phyloP scores from a whole-genome alignment of 2,113 vertebrate species.

The Polyodon spathula region DNA sequence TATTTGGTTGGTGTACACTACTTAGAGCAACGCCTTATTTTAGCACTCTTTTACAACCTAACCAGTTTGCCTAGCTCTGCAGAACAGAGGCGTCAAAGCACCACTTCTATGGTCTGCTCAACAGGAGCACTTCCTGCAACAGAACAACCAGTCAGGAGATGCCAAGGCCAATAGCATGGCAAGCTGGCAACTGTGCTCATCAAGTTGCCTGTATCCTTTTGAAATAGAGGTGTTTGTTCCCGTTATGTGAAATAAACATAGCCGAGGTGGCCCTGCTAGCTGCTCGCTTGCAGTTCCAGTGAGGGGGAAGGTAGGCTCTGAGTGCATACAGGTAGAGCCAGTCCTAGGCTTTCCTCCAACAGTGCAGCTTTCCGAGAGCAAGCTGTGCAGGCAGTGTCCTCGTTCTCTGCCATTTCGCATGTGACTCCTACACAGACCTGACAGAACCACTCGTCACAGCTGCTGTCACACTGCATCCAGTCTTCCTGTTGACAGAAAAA shows the following conservation, averaged over 20 bases:
- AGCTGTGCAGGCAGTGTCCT: conserved; percentile 94
- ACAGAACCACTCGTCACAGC: conserved; percentile 98
- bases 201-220: too few relatives aligned
- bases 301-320: conserved; percentile 30
- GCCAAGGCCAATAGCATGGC: too few relatives aligned
- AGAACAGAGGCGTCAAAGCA: not conserved
- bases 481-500: conserved; percentile 73
- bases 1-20: not conserved
- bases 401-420: conserved; percentile 94
- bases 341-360: conserved; percentile 36
- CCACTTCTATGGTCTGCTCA: not conserved
- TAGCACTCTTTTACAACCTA: too few relatives aligned
- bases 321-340: conserved; percentile 31
- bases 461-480: conserved; percentile 97
- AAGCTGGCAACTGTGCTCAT: too few relatives aligned
- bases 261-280: conserved; percentile 56
- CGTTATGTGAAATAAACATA: not conserved
- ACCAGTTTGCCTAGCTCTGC: not conserved
- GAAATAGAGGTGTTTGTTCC: not conserved
- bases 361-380: conserved; percentile 67
- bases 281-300: conserved; percentile 72
- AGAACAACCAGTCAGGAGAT: not conserved
- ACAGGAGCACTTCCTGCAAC: not conserved
- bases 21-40: too few relatives aligned
- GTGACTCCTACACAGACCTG: conserved; percentile 94